Conservation (phyloP, 2,888 invertebrate species). For the Andrena haemorrhoa region DNA sequence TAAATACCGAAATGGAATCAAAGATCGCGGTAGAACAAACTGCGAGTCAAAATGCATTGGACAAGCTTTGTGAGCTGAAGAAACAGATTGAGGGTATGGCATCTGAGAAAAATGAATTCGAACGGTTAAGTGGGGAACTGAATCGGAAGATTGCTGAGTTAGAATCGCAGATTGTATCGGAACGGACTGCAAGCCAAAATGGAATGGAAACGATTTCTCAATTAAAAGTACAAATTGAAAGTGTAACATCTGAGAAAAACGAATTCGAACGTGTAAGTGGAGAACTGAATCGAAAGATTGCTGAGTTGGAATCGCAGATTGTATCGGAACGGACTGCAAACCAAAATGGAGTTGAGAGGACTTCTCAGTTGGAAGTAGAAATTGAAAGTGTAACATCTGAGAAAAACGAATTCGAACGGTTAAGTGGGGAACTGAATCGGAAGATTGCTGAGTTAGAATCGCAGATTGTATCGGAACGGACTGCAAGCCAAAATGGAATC, state of each 20-base stretch:
- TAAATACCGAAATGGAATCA: not conserved
- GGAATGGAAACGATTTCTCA: too few relatives aligned
- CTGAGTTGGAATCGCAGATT: not conserved
- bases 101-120: too few relatives aligned
- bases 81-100: not conserved
- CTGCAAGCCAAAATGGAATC: not conserved
- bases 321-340: not conserved
- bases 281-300: not conserved
- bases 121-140: too few relatives aligned
- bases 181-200: not conserved
- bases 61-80: not conserved
- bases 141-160: too few relatives aligned
- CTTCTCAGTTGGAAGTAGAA: slow-evolving; percentile 32
- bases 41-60: not conserved
- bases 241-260: not conserved
- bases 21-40: not conserved
- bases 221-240: not conserved
- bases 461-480: too few relatives aligned
- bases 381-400: slow-evolving; percentile 44
- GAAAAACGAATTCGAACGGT: too few relatives aligned
- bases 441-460: too few relatives aligned
- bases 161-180: too few relatives aligned
- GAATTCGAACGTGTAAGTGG: not conserved
- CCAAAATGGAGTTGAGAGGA: slow-evolving; percentile 12
- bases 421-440: too few relatives aligned